These are phyloP conservation scores for Donacobius atricapilla DNA, from an alignment of 2,113 vertebrate genomes.

Conservation along the genomic window DNA sequence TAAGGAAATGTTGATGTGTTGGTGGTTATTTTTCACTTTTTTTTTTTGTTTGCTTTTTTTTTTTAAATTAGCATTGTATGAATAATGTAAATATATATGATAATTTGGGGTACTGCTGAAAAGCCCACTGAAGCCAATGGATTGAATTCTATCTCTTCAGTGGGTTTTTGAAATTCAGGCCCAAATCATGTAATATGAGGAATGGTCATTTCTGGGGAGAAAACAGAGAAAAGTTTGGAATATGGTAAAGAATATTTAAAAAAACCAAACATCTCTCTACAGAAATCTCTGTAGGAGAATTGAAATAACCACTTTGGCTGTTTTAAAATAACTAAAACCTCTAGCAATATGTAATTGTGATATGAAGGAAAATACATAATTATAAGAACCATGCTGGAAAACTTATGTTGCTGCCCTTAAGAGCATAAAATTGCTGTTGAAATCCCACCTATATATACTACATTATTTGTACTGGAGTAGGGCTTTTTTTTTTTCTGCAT, in stretches of 20 bases:
- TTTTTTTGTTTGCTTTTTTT: background rate
- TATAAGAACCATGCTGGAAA: background rate
- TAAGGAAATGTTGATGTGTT: slow-evolving; percentile 41
- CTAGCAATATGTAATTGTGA: background rate
- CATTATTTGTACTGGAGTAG: slow-evolving; percentile 51
- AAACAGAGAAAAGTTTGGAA: background rate
- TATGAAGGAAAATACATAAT: background rate
- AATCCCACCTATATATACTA: slow-evolving; percentile 72
- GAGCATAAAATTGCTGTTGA: background rate
- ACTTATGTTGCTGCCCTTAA: background rate
- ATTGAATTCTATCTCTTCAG: background rate
- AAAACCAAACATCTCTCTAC: background rate
- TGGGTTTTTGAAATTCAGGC: background rate
- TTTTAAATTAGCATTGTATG: background rate
- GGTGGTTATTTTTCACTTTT: background rate
- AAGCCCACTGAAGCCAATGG: background rate
- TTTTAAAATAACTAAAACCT: background rate
- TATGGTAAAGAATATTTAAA: background rate
- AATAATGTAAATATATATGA: slow-evolving; percentile 60
- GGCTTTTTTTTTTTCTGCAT: slow-evolving; percentile 52
- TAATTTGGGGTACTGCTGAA: background rate
- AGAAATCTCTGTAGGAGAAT: background rate
- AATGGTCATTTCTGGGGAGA: background rate
- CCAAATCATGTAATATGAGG: rapidly evolving
- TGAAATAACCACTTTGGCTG: background rate